These are phyloP conservation scores for Pseudopleuronectes americanus DNA, from an alignment of 2,797 vertebrate genomes.

Conservation along the genomic window DNA sequence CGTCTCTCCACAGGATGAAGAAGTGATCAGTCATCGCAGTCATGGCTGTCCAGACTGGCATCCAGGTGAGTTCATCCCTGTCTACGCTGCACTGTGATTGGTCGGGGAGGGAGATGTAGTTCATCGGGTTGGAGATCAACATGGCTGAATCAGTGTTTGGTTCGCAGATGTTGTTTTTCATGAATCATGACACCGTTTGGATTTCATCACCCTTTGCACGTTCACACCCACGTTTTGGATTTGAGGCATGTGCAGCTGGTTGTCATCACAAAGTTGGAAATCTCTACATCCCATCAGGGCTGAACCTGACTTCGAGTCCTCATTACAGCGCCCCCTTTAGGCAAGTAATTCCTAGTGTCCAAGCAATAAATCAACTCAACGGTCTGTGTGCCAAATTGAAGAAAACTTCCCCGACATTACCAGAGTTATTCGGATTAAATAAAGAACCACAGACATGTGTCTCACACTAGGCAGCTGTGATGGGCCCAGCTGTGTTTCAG, in stretches of 20 bases:
- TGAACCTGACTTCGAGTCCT: background rate
- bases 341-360: background rate
- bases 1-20: conserved; percentile 77
- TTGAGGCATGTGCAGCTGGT: background rate
- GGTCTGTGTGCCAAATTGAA: background rate
- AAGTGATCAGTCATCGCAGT: conserved; percentile 62
- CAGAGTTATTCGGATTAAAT: conserved; percentile 32
- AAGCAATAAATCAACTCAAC: background rate
- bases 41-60: conserved; percentile 85
- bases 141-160: no score
- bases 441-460: conserved; percentile 49
- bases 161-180: background rate
- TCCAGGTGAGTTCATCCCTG: conserved; percentile 76
- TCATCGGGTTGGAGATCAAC: background rate
- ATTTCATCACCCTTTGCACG: no score
- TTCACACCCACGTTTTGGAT: background rate
- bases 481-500: conserved; percentile 59
- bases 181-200: background rate
- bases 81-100: background rate
- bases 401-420: background rate
- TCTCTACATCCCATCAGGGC: background rate
- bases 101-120: background rate
- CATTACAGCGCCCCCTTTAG: background rate
- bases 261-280: background rate
- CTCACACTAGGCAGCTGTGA: conserved; percentile 46